These are phyloP conservation scores for Eulacestoma nigropectus DNA, from an alignment of 2,113 vertebrate genomes.

Conservation along the genomic window DNA sequence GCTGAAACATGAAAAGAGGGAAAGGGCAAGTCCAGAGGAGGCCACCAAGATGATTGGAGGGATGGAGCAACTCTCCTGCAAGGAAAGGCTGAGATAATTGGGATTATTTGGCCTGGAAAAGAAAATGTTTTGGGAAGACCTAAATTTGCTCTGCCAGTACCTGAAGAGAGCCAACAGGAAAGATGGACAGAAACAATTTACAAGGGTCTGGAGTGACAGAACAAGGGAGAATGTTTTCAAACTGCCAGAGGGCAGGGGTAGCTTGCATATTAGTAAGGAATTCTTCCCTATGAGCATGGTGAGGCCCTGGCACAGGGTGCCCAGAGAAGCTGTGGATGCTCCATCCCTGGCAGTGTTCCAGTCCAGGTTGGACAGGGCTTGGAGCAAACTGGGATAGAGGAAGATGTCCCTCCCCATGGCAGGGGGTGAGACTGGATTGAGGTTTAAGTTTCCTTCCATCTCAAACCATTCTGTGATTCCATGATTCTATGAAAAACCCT, in stretches of 20 bases:
- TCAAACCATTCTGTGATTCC: background rate
- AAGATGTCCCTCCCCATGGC: background rate
- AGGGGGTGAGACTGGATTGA: background rate
- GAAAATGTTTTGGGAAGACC: background rate
- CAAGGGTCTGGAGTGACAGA: background rate
- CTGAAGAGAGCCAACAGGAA: background rate
- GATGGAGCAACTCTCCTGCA: background rate
- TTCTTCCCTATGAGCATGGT: background rate
- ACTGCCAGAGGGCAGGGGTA: background rate
- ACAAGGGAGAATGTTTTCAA: background rate
- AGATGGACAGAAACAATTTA: background rate
- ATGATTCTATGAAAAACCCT: background rate
- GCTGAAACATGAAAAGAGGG: fast-evolving
- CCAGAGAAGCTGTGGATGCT: background rate
- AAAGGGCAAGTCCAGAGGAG: background rate
- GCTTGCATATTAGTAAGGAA: background rate
- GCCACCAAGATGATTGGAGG: background rate
- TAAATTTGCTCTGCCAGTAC: background rate
- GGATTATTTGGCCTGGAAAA: background rate
- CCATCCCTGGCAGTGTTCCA: background rate
- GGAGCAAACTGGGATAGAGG: background rate
- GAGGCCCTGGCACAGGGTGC: background rate
- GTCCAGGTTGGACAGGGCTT: fast-evolving
- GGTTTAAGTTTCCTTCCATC: background rate
- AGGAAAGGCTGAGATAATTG: background rate